Conservation (phyloP, 2,113 vertebrate genomes). For the Engraulis encrasicolus region DNA sequence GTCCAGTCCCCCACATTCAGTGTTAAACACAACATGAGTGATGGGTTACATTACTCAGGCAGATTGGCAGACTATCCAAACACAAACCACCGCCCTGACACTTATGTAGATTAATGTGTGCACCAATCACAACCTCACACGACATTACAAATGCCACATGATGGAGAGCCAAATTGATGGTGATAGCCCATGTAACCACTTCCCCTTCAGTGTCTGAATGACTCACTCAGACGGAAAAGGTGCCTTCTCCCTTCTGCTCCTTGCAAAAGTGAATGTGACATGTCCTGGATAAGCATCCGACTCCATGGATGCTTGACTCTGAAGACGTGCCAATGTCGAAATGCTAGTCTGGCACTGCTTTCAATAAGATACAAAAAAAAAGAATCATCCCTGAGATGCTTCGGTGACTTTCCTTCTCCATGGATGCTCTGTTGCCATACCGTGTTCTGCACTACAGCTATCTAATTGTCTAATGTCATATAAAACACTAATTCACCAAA, state of each 20-base stretch:
- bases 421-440: background rate
- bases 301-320: too few relatives aligned
- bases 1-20: too few relatives aligned
- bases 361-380: too few relatives aligned
- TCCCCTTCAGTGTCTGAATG: background rate
- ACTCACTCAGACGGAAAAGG: background rate
- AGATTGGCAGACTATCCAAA: background rate
- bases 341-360: too few relatives aligned
- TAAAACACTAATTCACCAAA: background rate
- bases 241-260: background rate
- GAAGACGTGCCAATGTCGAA: too few relatives aligned
- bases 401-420: too few relatives aligned
- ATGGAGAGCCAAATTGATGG: background rate
- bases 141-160: background rate
- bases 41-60: background rate
- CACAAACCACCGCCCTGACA: background rate
- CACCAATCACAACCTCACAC: background rate
- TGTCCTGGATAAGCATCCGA: too few relatives aligned
- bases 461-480: background rate
- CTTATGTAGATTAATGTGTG: background rate
- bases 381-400: too few relatives aligned
- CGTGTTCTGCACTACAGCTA: background rate
- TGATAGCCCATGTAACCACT: background rate
- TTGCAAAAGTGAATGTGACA: background rate
- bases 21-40: background rate